These are phyloP conservation scores for Mixornis gularis DNA, from an alignment of 2,113 vertebrate genomes.

Conservation along the genomic window DNA sequence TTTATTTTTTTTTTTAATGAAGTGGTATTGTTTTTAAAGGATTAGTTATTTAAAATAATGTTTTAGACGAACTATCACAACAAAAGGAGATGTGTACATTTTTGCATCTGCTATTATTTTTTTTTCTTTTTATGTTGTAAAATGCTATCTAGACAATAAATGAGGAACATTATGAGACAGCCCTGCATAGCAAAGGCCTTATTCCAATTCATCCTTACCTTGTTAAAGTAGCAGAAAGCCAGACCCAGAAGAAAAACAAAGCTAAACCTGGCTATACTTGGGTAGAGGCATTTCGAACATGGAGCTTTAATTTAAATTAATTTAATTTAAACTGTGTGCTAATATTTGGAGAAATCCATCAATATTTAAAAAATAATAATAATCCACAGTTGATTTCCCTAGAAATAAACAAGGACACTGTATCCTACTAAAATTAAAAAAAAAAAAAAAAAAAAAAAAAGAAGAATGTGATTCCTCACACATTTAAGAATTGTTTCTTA, in stretches of 20 bases:
- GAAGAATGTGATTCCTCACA: not conserved
- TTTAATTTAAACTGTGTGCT: not conserved
- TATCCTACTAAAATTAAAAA: not conserved
- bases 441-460: too few species aligned
- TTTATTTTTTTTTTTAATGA: not conserved
- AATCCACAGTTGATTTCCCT: not conserved
- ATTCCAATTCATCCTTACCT: not conserved
- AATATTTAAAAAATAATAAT: not conserved
- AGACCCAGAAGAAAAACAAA: not conserved
- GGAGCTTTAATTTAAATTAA: not conserved
- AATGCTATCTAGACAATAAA: not conserved
- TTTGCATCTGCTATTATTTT: not conserved
- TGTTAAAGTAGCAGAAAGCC: not conserved
- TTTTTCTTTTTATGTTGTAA: not conserved
- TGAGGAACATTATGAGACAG: not conserved
- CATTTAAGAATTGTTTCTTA: not conserved
- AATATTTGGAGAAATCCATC: not conserved
- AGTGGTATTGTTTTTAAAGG: not conserved
- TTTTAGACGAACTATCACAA: not conserved
- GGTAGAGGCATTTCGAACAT: not conserved
- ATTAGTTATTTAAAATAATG: not conserved
- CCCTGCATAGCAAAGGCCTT: not conserved
- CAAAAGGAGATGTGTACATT: not conserved
- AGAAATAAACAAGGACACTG: not conserved
- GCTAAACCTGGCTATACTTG: not conserved